Evolutionary conservation across 1,140 invertebrate species (phyloP), one percentile per base, ranked within the genome.

Genomic region (Camponotus pennsylvanicus): DNA sequence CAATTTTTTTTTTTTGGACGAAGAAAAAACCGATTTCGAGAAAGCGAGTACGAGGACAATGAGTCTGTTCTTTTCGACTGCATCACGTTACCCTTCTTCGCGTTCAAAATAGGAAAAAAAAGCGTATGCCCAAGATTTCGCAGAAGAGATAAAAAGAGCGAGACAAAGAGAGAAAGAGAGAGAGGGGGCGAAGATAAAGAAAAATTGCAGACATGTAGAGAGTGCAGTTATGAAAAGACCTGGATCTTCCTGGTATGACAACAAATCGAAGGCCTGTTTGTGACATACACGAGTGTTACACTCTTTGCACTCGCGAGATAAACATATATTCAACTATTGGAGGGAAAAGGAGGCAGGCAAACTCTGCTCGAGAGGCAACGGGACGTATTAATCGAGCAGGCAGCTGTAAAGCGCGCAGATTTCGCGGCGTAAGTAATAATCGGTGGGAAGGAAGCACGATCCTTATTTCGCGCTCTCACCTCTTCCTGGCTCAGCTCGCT

Each of bases 401-500:
- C 6, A 2, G 55, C 8, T 34, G 11, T 18, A 52, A 9, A 15
- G 8, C 15, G 27, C 0, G 11, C 8, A 32, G 27, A 64, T 32
- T 15, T 34, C 61, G 32, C 13, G 9, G 8, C 2, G 6, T 21
- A 11, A 4, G 21, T 11, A 15, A 27, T 27, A 27, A 64, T 63
- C 61, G 32, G 0, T 1, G 7, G 4, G 3, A 0, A 8, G 11
- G 7, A 5, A 3, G n/a, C 63, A 3, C 34, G 45, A 18, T 40
- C 34, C 21, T 67, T 69, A 55, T 13, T 40, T 37, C 57, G 27
- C 27, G 27, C 3, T 49, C 95, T 96, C 94, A 97, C 97, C 96
- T 97, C 97, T 94, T 97, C 97, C 90, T 97, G 97, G 84, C 96
- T 97, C 78, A 97, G 94, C 95, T 97, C 97, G 92, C 97, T 97